Evolutionary conservation across 2,113 vertebrate genomes (phyloP).

Genomic region (Cygnus buccinator): DNA sequence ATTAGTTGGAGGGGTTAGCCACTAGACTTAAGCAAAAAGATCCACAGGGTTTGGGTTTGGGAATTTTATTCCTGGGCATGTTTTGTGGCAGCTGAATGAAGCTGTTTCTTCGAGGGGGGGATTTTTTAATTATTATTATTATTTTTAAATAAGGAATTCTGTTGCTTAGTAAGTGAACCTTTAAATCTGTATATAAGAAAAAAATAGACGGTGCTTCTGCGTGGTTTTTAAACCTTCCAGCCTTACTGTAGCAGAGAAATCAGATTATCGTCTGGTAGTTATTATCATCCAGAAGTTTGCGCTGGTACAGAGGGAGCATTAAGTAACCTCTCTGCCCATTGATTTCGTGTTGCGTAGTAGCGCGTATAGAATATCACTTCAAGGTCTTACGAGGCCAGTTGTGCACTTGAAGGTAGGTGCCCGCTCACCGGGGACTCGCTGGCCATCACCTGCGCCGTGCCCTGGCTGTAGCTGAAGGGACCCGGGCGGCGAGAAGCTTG

Average conservation of each 20-base stretch:
- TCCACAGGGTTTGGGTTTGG: background rate
- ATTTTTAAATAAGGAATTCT: background rate
- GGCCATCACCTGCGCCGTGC: background rate
- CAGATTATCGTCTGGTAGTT: background rate
- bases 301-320: background rate
- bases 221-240: background rate
- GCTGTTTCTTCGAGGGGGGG: background rate
- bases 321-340: background rate
- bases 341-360: background rate
- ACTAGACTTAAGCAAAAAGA: background rate
- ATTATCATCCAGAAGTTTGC: background rate
- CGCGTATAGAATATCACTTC: background rate
- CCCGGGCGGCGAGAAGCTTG: background rate
- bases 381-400: slow-evolving; percentile 7
- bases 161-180: background rate
- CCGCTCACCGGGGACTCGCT: background rate
- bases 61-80: background rate
- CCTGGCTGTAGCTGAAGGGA: background rate
- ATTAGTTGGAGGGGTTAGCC: background rate
- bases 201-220: background rate
- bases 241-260: background rate
- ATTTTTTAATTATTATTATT: background rate
- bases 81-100: background rate
- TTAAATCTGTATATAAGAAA: background rate
- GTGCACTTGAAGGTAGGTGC: slow-evolving; percentile 67